Evolutionary conservation across 2,797 vertebrate genomes (phyloP).

Genomic region (Poeciliopsis gracilis): DNA sequence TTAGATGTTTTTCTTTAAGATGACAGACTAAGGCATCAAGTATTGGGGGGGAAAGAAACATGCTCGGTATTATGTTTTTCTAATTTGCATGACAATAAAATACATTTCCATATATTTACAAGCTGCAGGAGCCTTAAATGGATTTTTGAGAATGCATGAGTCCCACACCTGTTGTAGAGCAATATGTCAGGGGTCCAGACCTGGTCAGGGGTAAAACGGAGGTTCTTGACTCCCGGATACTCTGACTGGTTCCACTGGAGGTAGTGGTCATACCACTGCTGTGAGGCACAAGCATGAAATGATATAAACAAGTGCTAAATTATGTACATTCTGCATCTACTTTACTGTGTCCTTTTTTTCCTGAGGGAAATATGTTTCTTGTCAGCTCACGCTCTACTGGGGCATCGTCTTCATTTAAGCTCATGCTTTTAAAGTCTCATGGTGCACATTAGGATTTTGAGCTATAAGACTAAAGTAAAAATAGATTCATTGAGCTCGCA

Average conservation of each 20-base stretch:
- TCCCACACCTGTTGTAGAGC: slow-evolving; percentile 83
- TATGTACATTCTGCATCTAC: neutral
- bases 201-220: slow-evolving; percentile 83
- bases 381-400: neutral
- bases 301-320: neutral
- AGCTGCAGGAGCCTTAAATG: neutral
- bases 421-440: neutral
- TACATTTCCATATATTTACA: neutral
- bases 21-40: neutral
- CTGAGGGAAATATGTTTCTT: neutral
- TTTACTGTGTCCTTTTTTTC: neutral
- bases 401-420: neutral
- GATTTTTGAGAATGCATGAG: neutral
- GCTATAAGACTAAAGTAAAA: slow-evolving; percentile 6
- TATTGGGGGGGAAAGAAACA: neutral
- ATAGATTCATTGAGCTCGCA: slow-evolving; percentile 3
- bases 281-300: slow-evolving; percentile 39
- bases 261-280: slow-evolving; percentile 87
- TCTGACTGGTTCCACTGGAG: slow-evolving; percentile 86
- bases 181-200: slow-evolving; percentile 86
- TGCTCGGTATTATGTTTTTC: neutral
- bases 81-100: neutral
- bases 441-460: neutral
- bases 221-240: slow-evolving; percentile 85
- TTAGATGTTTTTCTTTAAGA: neutral